These are phyloP conservation scores for Calliopsis andreniformis DNA, from an alignment of 1,140 invertebrate genomes.

Conservation along the genomic window DNA sequence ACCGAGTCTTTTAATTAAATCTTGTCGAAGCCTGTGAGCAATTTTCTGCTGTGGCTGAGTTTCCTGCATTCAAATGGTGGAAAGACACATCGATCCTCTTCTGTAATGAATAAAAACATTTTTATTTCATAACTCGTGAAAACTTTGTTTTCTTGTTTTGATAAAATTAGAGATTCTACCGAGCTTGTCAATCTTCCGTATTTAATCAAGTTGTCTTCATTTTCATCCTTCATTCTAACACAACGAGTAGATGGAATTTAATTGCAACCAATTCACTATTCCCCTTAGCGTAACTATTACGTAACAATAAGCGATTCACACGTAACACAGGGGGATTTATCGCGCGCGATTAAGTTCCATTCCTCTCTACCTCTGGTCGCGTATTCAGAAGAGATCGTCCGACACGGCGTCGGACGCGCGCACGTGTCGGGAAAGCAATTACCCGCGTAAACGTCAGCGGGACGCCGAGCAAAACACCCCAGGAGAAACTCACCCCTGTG, in stretches of 20 bases:
- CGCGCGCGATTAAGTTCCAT: slow-evolving; percentile 25
- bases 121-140: too few relatives aligned
- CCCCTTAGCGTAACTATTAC: slow-evolving; percentile 7
- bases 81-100: too few relatives aligned
- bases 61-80: too few relatives aligned
- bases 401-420: slow-evolving; percentile 1
- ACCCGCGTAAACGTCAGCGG: slow-evolving; percentile 39
- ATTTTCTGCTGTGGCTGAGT: too few relatives aligned
- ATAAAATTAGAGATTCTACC: too few relatives aligned
- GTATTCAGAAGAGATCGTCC: slow-evolving; percentile 37
- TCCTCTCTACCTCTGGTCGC: neutral
- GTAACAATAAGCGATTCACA: slow-evolving; percentile 25
- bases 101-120: too few relatives aligned
- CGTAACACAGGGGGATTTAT: slow-evolving; percentile 35
- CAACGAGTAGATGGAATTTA: slow-evolving; percentile 1
- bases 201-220: too few relatives aligned
- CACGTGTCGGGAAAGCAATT: slow-evolving; percentile 53
- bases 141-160: too few relatives aligned
- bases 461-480: slow-evolving; percentile 19
- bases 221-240: too few relatives aligned
- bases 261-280: neutral
- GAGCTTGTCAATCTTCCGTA: too few relatives aligned
- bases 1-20: too few relatives aligned
- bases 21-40: too few relatives aligned
- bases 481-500: slow-evolving; percentile 5